phyloP scores from a whole-genome alignment of 2,113 vertebrate genomes.

The Misgurnus mizolepis region DNA sequence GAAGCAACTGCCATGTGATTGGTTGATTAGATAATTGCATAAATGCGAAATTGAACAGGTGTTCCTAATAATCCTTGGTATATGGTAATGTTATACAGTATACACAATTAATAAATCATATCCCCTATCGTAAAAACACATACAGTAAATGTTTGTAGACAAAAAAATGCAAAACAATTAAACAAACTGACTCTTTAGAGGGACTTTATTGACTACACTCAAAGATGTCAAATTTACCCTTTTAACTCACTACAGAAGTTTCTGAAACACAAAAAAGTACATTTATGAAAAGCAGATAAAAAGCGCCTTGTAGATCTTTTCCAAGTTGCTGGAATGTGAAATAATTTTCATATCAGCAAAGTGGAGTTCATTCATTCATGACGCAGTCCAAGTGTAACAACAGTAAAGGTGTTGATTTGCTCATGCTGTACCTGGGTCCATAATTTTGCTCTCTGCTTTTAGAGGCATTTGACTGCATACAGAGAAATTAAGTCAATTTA shows the following conservation, averaged over 20 bases:
- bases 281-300: neutral
- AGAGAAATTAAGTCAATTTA: conserved; percentile 52
- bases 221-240: neutral
- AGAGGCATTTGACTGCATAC: conserved; percentile 37
- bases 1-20: too few species aligned
- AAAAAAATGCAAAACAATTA: too few species aligned
- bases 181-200: neutral
- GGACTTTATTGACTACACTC: neutral
- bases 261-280: neutral
- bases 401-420: conserved; percentile 39
- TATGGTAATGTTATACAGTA: neutral
- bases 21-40: too few species aligned
- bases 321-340: conserved; percentile 32
- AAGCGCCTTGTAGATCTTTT: conserved; percentile 37
- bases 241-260: neutral
- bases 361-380: conserved; percentile 43
- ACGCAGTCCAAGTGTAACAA: conserved; percentile 24
- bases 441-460: conserved; percentile 45
- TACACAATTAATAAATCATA: neutral
- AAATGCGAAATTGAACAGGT: too few species aligned
- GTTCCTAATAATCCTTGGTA: too few species aligned
- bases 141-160: neutral
- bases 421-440: conserved; percentile 32
- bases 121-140: too few species aligned
- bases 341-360: conserved; percentile 34